Conservation (phyloP, 2,888 invertebrate genomes). For the Fabriciana adippe region DNA sequence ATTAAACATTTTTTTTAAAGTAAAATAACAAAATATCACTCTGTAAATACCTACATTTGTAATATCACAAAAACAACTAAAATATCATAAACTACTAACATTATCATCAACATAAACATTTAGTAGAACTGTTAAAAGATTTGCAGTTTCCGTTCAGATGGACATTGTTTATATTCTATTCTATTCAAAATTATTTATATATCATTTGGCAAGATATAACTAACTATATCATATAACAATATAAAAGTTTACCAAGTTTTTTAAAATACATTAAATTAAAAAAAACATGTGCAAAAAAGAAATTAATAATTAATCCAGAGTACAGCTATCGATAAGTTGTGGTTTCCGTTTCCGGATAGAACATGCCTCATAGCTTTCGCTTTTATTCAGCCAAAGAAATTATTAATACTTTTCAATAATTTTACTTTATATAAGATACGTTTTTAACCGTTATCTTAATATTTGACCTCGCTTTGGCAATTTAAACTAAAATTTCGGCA, state of each 20-base stretch:
- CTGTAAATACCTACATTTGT: constrained; percentile 1
- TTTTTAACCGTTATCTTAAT: not conserved
- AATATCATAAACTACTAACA: constrained; percentile 19
- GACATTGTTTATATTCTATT: constrained; percentile 24
- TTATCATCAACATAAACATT: constrained; percentile 17
- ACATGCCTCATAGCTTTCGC: constrained; percentile 6
- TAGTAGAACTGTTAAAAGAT: constrained; percentile 44
- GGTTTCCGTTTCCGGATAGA: constrained; percentile 14
- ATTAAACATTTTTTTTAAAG: not conserved
- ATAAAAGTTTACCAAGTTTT: too few relatives aligned
- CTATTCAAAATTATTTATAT: constrained; percentile 8
- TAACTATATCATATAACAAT: too few relatives aligned
- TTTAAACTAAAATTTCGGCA: too few relatives aligned
- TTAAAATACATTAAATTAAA: not conserved
- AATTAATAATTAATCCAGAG: constrained; percentile 2
- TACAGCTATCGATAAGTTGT: not conserved
- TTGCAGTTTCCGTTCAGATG: constrained; percentile 45
- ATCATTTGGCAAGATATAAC: too few relatives aligned
- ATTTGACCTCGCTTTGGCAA: too few relatives aligned
- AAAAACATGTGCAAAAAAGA: not conserved
- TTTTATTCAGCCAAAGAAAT: not conserved
- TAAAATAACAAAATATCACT: not conserved
- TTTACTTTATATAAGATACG: not conserved
- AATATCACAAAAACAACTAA: constrained; percentile 10
- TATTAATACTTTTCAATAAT: not conserved